phyloP scores from a whole-genome alignment of 2,113 vertebrate species.

The Oryctolagus cuniculus region mOryCun1.1 NC_091432.1:180755001-180755500 shows the following conservation, averaged over 20 bases:
- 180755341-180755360: conserved; percentile 64
- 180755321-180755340: conserved; percentile 30
- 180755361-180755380: conserved; percentile 62
- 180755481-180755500: conserved; percentile 51
- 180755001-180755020: neutral
- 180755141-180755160: conserved; percentile 51
- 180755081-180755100: conserved; percentile 61
- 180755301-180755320: conserved; percentile 28
- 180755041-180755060: conserved; percentile 51
- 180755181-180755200: conserved; percentile 37
- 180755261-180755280: conserved; percentile 66
- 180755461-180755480: conserved; percentile 29
- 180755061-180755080: conserved; percentile 30
- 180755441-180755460: conserved; percentile 25
- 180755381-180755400: conserved; percentile 68
- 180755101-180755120: conserved; percentile 48
- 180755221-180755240: conserved; percentile 71
- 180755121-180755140: conserved; percentile 1
- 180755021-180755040: conserved; percentile 45
- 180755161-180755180: conserved; percentile 67
- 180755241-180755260: conserved; percentile 71
- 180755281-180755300: conserved; percentile 64
- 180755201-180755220: neutral
- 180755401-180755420: conserved; percentile 61
- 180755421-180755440: conserved; percentile 54